Conservation (phyloP, 2,797 vertebrate genomes). For the Amniataba percoides region DNA sequence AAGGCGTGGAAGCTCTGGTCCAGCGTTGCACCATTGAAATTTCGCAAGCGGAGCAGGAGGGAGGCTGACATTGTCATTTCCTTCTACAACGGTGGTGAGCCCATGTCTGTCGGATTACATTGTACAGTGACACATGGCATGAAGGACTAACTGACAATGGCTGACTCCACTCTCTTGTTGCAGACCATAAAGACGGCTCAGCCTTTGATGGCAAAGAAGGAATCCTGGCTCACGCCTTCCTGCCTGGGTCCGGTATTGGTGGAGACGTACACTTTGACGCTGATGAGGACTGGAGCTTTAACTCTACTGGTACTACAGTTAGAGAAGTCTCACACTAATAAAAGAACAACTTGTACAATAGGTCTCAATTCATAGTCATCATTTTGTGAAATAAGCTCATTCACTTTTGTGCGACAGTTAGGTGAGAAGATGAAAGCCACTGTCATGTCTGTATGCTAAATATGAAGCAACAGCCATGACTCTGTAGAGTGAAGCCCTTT, state of each 20-base stretch:
- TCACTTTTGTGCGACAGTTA: background rate
- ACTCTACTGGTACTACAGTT: conserved; percentile 60
- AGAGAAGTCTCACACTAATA: background rate
- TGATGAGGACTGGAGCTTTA: conserved; percentile 78
- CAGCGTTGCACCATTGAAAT: conserved; percentile 55
- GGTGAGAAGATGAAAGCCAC: background rate
- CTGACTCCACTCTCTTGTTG: conserved; percentile 4
- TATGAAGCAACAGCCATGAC: background rate
- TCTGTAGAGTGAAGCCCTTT: background rate
- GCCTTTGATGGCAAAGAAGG: conserved; percentile 79
- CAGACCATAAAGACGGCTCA: conserved; percentile 78
- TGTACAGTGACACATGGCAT: background rate
- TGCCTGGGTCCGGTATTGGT: conserved; percentile 71
- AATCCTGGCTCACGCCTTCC: conserved; percentile 78
- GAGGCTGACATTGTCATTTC: conserved; percentile 78
- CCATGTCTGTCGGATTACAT: background rate
- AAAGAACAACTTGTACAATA: no score
- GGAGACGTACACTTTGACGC: conserved; percentile 82
- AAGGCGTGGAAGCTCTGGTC: conserved; percentile 77
- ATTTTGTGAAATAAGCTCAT: no score
- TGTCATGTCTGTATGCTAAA: background rate
- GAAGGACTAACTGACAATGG: background rate
- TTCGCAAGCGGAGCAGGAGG: conserved; percentile 48
- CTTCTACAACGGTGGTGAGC: conserved; percentile 71
- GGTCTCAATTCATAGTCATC: no score